These are phyloP conservation scores for Elachura formosa DNA, from an alignment of 2,113 vertebrate genomes.

Conservation along the genomic window DNA sequence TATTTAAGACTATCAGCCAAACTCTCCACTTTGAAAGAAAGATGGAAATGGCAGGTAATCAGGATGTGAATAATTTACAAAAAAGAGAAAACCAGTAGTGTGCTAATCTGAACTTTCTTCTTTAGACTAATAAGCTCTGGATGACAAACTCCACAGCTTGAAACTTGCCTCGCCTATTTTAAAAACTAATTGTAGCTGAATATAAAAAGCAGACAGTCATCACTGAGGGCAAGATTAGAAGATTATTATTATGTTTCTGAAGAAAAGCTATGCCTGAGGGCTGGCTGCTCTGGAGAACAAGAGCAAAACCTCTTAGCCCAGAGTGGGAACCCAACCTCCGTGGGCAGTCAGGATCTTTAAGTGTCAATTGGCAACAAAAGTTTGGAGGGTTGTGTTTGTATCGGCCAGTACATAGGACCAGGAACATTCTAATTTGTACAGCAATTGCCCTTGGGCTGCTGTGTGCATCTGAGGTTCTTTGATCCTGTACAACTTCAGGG, in stretches of 20 bases:
- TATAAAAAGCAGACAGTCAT: background rate
- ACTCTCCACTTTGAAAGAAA: background rate
- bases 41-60: background rate
- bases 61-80: background rate
- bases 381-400: background rate
- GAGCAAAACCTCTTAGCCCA: background rate
- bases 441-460: background rate
- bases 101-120: background rate
- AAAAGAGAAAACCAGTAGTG: background rate
- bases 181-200: background rate
- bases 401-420: accelerated
- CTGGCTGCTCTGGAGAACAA: background rate
- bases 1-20: background rate
- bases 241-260: background rate
- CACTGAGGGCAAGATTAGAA: background rate
- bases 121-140: background rate
- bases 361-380: background rate
- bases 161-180: background rate
- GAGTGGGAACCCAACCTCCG: background rate
- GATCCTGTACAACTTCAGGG: background rate
- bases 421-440: accelerated
- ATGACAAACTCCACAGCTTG: background rate
- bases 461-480: background rate
- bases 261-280: background rate
- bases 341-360: background rate